Evolutionary conservation across 2,888 invertebrate species (phyloP).

Genomic region (Mythimna pallens): DNA sequence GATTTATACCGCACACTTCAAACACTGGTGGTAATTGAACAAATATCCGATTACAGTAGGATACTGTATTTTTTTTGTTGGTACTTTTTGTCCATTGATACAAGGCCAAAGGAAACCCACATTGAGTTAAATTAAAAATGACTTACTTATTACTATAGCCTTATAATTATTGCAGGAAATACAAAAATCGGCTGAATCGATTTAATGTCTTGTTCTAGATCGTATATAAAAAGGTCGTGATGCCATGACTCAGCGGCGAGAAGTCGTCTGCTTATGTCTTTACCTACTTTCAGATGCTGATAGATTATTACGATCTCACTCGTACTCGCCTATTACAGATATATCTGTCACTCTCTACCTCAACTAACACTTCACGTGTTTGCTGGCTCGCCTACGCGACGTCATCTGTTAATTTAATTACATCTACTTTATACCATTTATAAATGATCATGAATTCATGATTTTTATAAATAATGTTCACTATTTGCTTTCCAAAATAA

Average conservation of each 20-base stretch:
- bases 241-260: slow-evolving; percentile 80
- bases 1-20: slow-evolving; percentile 72
- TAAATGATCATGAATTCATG: slow-evolving; percentile 64
- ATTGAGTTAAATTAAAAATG: slow-evolving; percentile 42
- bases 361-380: slow-evolving; percentile 73
- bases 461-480: slow-evolving; percentile 37
- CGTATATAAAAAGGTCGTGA: slow-evolving; percentile 70
- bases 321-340: slow-evolving; percentile 70
- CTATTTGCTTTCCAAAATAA: slow-evolving; percentile 32
- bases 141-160: slow-evolving; percentile 37
- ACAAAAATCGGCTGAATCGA: slow-evolving; percentile 59
- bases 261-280: slow-evolving; percentile 79
- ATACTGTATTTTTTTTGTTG: slow-evolving; percentile 21
- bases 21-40: slow-evolving; percentile 61
- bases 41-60: slow-evolving; percentile 37
- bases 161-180: slow-evolving; percentile 63
- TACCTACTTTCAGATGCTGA: slow-evolving; percentile 72
- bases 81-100: slow-evolving; percentile 39
- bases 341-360: slow-evolving; percentile 78
- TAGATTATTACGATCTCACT: slow-evolving; percentile 80
- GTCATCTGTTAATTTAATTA: slow-evolving; percentile 87
- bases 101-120: slow-evolving; percentile 67
- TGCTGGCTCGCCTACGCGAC: slow-evolving; percentile 77
- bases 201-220: slow-evolving; percentile 71
- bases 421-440: slow-evolving; percentile 72